These are phyloP conservation scores for Lampris megalopsis DNA, from an alignment of 2,113 vertebrate species.

Conservation along the genomic window DNA sequence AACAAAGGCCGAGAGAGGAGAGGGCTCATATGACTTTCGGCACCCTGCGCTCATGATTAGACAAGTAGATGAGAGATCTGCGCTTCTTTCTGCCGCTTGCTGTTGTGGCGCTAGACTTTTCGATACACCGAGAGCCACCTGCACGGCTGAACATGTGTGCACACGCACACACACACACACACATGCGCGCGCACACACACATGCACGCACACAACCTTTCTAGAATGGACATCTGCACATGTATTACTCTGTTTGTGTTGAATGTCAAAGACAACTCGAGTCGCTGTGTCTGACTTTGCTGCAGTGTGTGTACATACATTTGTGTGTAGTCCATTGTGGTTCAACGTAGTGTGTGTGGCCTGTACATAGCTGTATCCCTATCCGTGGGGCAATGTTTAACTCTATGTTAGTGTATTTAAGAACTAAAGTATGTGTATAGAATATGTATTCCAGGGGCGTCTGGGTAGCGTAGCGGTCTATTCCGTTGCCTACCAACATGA, in stretches of 20 bases:
- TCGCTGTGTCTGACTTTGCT: background rate
- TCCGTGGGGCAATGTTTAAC: no score
- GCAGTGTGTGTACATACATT: background rate
- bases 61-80: slow-evolving; percentile 37
- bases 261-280: no score
- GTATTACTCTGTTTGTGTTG: background rate
- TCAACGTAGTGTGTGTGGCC: background rate
- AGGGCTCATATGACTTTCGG: slow-evolving; percentile 10
- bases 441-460: no score
- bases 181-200: background rate
- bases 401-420: no score
- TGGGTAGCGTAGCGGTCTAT: no score
- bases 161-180: slow-evolving; percentile 8
- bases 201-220: no score
- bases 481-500: no score
- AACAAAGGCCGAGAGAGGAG: slow-evolving; percentile 25
- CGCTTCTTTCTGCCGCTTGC: slow-evolving; percentile 26
- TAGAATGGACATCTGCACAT: background rate
- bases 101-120: slow-evolving; percentile 8
- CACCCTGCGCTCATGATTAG: slow-evolving; percentile 30
- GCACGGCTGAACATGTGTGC: background rate
- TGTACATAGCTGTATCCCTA: background rate
- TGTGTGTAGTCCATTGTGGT: no score
- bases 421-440: no score
- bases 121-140: background rate